Conservation (phyloP, 2,888 invertebrate species). For the Mythimna albipuncta region DNA sequence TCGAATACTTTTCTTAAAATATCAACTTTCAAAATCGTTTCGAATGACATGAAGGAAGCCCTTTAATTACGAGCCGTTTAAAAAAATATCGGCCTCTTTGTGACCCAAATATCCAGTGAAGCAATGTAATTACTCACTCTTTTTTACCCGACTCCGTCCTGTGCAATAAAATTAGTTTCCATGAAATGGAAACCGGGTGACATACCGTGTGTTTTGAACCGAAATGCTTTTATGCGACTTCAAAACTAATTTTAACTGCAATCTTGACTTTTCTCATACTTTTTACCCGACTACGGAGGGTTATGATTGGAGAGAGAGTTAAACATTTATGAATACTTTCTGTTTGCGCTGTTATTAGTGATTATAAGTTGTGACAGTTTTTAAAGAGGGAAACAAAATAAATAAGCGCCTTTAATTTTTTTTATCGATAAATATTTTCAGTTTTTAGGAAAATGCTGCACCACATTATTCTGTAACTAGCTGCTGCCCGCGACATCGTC, state of each 20-base stretch:
- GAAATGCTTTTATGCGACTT: neutral
- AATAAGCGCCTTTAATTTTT: too few species aligned
- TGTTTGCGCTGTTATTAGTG: too few species aligned
- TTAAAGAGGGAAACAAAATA: too few species aligned
- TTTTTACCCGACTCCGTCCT: neutral
- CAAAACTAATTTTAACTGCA: constrained; percentile 3
- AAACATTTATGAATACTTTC: neutral
- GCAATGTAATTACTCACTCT: neutral
- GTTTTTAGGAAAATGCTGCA: too few species aligned
- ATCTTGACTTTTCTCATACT: neutral
- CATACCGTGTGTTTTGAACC: neutral
- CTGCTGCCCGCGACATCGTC: too few species aligned
- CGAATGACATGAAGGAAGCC: neutral
- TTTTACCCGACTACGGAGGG: too few species aligned
- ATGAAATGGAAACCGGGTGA: constrained; percentile 5
- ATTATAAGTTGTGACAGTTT: too few species aligned
- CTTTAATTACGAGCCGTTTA: neutral
- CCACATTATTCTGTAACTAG: too few species aligned
- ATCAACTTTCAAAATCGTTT: neutral
- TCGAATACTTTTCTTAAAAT: neutral
- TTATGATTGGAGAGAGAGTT: neutral
- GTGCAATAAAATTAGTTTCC: constrained; percentile 12
- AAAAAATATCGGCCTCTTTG: neutral
- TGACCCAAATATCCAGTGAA: constrained; percentile 2
- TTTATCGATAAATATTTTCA: too few species aligned